Evolutionary conservation across 1,140 invertebrate genomes (phyloP), one percentile per base, ranked within the genome.

Genomic region (Musca vetustissima): DNA sequence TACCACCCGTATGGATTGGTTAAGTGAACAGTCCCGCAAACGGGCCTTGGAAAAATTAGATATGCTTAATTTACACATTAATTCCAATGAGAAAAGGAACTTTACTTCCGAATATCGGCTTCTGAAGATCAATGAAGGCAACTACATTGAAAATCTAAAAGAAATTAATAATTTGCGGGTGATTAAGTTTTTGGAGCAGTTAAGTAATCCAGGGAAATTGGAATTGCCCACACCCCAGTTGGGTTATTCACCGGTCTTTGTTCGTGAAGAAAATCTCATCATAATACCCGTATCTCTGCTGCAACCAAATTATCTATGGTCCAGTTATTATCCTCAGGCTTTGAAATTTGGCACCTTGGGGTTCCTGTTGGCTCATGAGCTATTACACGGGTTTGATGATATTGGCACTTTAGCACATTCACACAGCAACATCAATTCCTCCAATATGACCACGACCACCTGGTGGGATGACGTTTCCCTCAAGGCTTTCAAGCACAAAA

Each of bases 321-420:
- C 78, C 15, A 70, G 69, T 14, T 73, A 68, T 52, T 81, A 81
- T 73, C 79, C 79, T 0, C 43, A 72, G n/a, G 79, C 79, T 6
- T 22, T 80, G 36, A 73, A 87, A 72, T 89, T 87, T 69, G 86
- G 85, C 19, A 83, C 83, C 36, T 78, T 87, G 43, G 88, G 88
- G n/a, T 82, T 83, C 4, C 77, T 88, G 14, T 84, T 90, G 17
- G 88, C 88, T 3, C 88, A 89, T 67, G 86, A 89, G 76, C 83
- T 90, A 25, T 87, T 87, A 0, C 88, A 89, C 69, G 85, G 85
- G n/a, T 88, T 88, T 71, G 87, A 89, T 67, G 79, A 77, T 59
- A 69, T 72, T 55, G 86, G 86, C 74, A 76, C 73, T 53, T 8
- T 13, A 43, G 6, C 36, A 43, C 83, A 88, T n/a, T n/a, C n/a